phyloP scores from a whole-genome alignment of 2,888 invertebrate species.

The Litoditis marina region DNA sequence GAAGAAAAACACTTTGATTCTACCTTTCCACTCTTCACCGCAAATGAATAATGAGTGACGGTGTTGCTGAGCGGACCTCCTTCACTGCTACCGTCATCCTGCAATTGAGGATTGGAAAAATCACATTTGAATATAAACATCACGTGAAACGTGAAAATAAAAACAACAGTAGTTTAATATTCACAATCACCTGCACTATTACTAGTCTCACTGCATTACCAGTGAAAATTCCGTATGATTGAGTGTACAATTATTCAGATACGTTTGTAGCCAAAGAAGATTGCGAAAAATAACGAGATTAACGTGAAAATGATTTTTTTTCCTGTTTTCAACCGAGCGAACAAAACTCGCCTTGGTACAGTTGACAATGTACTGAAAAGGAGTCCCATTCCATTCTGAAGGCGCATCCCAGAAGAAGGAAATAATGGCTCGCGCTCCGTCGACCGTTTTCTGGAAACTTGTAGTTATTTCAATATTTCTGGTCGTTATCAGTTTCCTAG shows the following conservation, averaged over 20 bases:
- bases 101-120: too few species aligned
- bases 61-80: conserved; percentile 43
- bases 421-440: conserved; percentile 58
- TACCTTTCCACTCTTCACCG: conserved; percentile 60
- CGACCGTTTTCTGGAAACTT: conserved; percentile 53
- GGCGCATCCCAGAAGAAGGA: conserved; percentile 60
- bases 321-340: too few species aligned
- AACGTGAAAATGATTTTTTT: conserved; percentile 6
- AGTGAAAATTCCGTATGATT: too few species aligned
- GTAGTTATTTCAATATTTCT: neutral
- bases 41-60: conserved; percentile 52
- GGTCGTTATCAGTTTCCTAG: too few species aligned
- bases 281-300: neutral
- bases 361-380: conserved; percentile 55
- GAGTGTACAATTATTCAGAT: too few species aligned
- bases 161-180: too few species aligned
- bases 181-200: too few species aligned
- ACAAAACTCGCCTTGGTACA: conserved; percentile 53
- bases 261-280: neutral
- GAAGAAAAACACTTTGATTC: neutral
- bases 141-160: too few species aligned
- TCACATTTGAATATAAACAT: too few species aligned
- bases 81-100: conserved; percentile 34
- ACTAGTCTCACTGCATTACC: too few species aligned
- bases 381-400: conserved; percentile 56